Conservation (phyloP, 2,888 invertebrate genomes). For the Drosophila parthenogenetica region DNA sequence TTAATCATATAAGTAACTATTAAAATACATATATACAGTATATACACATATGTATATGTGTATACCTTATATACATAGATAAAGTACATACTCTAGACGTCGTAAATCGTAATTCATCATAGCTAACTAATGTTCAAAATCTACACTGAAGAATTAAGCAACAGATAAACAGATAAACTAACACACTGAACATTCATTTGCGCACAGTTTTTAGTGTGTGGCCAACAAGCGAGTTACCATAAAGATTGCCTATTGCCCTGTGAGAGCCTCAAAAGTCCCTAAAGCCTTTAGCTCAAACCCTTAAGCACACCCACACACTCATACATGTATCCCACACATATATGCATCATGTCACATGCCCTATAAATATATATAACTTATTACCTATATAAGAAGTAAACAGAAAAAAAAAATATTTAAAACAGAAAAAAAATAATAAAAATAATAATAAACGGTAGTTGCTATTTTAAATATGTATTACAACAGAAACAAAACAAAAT, state of each 20-base stretch:
- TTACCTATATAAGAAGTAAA: conserved; percentile 77
- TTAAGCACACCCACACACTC: conserved; percentile 29
- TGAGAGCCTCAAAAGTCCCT: neutral
- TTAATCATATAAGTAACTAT: conserved; percentile 73
- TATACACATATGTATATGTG: conserved; percentile 46
- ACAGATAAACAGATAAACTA: conserved; percentile 25
- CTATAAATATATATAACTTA: conserved; percentile 80
- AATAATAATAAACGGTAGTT: conserved; percentile 73
- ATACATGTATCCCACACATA: conserved; percentile 47
- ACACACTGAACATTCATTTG: conserved; percentile 42
- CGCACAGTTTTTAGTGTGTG: conserved; percentile 37
- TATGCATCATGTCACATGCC: conserved; percentile 51
- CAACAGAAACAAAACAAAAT: conserved; percentile 36
- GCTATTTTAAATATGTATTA: conserved; percentile 80
- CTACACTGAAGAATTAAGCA: conserved; percentile 56
- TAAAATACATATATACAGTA: conserved; percentile 50
- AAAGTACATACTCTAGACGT: conserved; percentile 61
- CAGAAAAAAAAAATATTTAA: conserved; percentile 55
- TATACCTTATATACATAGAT: conserved; percentile 48
- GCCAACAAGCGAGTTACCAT: conserved; percentile 4
- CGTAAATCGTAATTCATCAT: conserved; percentile 72
- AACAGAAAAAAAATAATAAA: conserved; percentile 27
- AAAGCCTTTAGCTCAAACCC: conserved; percentile 6
- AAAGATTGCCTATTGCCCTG: conserved; percentile 29
- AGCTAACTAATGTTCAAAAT: conserved; percentile 73